Evolutionary conservation across 1,140 invertebrate genomes (phyloP), one percentile per base, ranked within the genome.

Genomic region (Calephelis nemesis): DNA sequence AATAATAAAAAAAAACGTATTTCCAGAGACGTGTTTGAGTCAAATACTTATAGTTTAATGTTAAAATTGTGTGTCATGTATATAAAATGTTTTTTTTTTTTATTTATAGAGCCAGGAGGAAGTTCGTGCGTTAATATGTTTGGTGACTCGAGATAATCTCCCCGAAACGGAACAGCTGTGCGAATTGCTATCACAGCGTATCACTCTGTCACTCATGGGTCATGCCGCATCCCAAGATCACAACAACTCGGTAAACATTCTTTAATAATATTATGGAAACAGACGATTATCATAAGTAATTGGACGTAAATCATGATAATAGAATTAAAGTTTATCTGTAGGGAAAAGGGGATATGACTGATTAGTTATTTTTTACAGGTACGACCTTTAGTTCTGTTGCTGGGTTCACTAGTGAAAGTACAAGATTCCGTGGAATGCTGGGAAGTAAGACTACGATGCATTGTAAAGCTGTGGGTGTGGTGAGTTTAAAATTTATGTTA

Each of bases 81-180:
- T 13, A 13, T 48, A 5, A 5, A 45, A 45, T 45, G 15, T 63
- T 6, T 42, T 11, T 40, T 19, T 48, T 4, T n/a, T n/a, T 62
- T 30, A 12, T 58, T 58, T 58, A 11, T 74, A 95, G 92, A 95
- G 96, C 49, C 96, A 97, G 76, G 96, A 97, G 76, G 97, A 98
- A 84, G 97, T 98, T 0, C 93, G 97, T 40, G 95, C 97, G 68
- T 89, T 99, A 13, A 92, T 99, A 4, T 98, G 98, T 76, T 93
- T 98, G 12, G 94, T 99, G n/a, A 98, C 97, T 0, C 94, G 95
- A 65, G 97, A 99, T 84, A 98, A 98, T 88, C 86, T 95, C n/a
- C 93, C 95, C 42, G 97, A 97, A 0, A 99, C 97, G 0, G 96
- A 97, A 81, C 95, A 97, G 76, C 93, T 99, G 19, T 97, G 98